phyloP scores from a whole-genome alignment of 2,888 invertebrate genomes.

The Laothoe populi region DNA sequence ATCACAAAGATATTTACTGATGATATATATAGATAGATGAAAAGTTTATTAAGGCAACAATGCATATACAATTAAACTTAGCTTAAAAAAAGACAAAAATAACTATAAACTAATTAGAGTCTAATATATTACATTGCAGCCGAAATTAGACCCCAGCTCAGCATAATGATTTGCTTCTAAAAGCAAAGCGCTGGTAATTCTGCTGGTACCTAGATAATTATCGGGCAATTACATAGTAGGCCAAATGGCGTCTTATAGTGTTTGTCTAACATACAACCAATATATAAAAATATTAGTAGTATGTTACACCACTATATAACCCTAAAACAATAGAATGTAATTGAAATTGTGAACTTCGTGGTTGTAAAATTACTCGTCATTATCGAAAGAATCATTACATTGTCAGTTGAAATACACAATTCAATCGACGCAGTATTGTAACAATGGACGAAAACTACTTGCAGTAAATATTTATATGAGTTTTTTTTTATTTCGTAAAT shows the following conservation, averaged over 20 bases:
- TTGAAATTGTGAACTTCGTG: neutral
- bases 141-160: no score
- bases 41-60: no score
- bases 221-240: no score
- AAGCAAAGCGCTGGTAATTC: no score
- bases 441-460: neutral
- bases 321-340: neutral
- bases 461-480: conserved; percentile 6
- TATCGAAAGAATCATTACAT: conserved; percentile 7
- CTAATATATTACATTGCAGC: no score
- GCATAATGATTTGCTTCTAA: no score
- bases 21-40: no score
- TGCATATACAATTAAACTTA: no score
- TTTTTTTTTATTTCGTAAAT: neutral
- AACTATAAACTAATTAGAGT: no score
- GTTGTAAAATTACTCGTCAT: neutral
- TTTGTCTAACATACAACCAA: neutral
- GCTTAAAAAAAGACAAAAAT: no score
- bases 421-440: neutral
- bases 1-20: no score
- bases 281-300: neutral
- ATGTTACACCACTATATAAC: neutral
- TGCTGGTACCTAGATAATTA: no score
- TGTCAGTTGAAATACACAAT: neutral
- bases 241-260: neutral